Evolutionary conservation across 2,113 vertebrate genomes (phyloP).

Genomic region (Coregonus clupeaformis): DNA sequence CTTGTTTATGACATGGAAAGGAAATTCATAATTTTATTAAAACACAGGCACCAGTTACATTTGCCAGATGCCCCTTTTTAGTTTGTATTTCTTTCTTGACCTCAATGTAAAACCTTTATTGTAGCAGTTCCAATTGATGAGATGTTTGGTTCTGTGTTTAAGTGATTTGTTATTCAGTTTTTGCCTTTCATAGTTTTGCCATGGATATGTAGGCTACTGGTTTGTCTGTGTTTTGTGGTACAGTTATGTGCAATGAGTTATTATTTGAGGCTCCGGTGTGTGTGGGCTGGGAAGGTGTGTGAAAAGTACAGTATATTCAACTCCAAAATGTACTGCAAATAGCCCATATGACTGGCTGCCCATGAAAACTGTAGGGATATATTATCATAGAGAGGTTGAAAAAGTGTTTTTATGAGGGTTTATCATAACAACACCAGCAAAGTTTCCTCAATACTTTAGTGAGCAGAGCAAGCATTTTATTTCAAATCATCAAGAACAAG

Average conservation of each 20-base stretch:
- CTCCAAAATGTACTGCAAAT: no score
- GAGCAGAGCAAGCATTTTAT: not conserved
- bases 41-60: no score
- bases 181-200: not conserved
- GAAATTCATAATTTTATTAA: no score
- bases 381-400: not conserved
- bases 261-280: not conserved
- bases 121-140: not conserved
- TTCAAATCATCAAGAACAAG: not conserved
- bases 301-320: not conserved
- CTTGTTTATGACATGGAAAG: not conserved
- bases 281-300: not conserved
- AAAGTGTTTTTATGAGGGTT: not conserved
- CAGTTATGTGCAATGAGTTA: not conserved
- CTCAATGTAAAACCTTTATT: not conserved
- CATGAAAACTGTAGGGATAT: not conserved
- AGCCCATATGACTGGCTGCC: not conserved
- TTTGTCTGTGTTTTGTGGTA: no score
- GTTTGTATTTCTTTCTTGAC: no score
- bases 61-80: no score
- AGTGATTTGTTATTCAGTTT: not conserved
- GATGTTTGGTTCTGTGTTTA: not conserved
- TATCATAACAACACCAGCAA: not conserved
- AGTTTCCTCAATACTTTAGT: not conserved
- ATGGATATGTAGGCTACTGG: no score